phyloP scores from a whole-genome alignment of 2,888 invertebrate species.

The Ligdia adustata region DNA sequence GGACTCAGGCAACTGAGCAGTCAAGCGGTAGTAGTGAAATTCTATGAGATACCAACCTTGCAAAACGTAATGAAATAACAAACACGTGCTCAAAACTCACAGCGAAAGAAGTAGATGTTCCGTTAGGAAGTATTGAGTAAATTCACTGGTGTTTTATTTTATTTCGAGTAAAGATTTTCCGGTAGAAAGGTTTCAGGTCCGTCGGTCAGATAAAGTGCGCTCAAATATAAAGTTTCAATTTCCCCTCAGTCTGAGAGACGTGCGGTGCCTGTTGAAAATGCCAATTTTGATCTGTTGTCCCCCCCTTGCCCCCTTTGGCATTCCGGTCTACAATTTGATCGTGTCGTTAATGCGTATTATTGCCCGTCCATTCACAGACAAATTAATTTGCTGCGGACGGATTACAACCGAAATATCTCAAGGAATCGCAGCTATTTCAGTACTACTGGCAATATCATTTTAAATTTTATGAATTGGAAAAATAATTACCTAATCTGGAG shows the following conservation, averaged over 20 bases:
- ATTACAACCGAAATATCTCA: slow-evolving; percentile 19
- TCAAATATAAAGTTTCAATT: slow-evolving; percentile 83
- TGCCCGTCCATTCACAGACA: slow-evolving; percentile 30
- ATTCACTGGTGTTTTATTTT: slow-evolving; percentile 67
- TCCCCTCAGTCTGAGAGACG: slow-evolving; percentile 60
- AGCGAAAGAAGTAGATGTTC: slow-evolving; percentile 53
- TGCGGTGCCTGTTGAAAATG: slow-evolving; percentile 62
- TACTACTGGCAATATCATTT: slow-evolving; percentile 11
- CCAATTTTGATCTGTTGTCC: slow-evolving; percentile 54
- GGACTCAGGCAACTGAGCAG: too few species aligned
- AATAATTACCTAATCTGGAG: too few species aligned
- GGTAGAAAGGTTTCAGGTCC: slow-evolving; percentile 61
- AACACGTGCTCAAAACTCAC: slow-evolving; percentile 38
- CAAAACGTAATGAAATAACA: not conserved
- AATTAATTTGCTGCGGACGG: slow-evolving; percentile 27
- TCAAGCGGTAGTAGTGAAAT: too few species aligned
- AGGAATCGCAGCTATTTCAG: slow-evolving; percentile 3
- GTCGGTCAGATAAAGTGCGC: slow-evolving; percentile 74
- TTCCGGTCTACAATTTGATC: slow-evolving; percentile 31
- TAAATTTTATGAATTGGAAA: not conserved
- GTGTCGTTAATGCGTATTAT: slow-evolving; percentile 39
- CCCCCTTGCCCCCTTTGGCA: slow-evolving; percentile 34
- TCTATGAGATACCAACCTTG: too few species aligned
- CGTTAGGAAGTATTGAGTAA: slow-evolving; percentile 58
- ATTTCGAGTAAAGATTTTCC: slow-evolving; percentile 69